Conservation (phyloP, 2,888 invertebrate genomes). For the Harpagoxenus sublaevis region DNA sequence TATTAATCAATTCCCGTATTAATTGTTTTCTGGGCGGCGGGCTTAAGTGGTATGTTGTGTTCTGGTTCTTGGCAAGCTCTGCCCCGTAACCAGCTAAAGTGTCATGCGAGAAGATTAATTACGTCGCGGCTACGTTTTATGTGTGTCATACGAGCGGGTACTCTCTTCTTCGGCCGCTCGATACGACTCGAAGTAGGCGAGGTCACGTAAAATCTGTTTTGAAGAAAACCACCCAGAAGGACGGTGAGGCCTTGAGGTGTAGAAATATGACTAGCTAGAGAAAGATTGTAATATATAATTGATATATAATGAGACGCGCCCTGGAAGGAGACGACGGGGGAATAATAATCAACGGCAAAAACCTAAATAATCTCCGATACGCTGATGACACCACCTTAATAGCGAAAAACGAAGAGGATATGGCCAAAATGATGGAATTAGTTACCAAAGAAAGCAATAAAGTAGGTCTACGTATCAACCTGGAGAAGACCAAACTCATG, state of each 20-base stretch:
- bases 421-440: too few species aligned
- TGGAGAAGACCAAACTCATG: too few species aligned
- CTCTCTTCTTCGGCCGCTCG: conserved; percentile 60
- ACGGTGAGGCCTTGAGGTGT: background rate
- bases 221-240: conserved; percentile 22
- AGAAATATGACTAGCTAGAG: background rate
- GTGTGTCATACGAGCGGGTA: conserved; percentile 70
- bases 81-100: conserved; percentile 76
- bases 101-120: conserved; percentile 83
- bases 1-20: conserved; percentile 84
- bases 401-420: too few species aligned
- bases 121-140: conserved; percentile 73
- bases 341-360: too few species aligned
- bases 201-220: conserved; percentile 31
- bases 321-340: too few species aligned
- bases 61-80: conserved; percentile 77
- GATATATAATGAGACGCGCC: too few species aligned
- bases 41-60: conserved; percentile 84
- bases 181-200: conserved; percentile 59
- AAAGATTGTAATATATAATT: too few species aligned
- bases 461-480: too few species aligned
- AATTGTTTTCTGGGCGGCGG: conserved; percentile 81
- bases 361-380: too few species aligned
- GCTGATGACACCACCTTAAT: too few species aligned
- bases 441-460: too few species aligned